Evolutionary conservation across 2,113 vertebrate species (phyloP).

Genomic region (Garra rufa): DNA sequence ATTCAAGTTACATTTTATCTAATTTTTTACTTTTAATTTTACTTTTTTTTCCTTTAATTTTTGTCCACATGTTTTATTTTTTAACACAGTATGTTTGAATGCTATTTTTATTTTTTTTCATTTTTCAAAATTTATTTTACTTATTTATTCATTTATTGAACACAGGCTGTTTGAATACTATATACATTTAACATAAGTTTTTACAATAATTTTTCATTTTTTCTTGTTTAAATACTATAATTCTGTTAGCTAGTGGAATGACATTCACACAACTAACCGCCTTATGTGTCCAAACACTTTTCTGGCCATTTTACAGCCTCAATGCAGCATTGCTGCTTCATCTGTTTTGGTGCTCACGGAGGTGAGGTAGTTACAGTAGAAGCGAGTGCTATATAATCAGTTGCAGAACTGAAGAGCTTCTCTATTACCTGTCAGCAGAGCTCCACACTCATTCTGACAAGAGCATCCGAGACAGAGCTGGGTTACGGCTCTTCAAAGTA

Average conservation of each 20-base stretch:
- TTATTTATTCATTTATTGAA: too few species aligned
- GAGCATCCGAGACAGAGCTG: constrained; percentile 27
- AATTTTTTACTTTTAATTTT: too few species aligned
- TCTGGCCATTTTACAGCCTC: background rate
- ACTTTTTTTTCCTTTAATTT: too few species aligned
- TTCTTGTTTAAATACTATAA: too few species aligned
- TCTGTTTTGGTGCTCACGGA: background rate
- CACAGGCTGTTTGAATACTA: too few species aligned
- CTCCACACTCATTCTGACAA: constrained; percentile 4
- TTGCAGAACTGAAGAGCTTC: constrained; percentile 58
- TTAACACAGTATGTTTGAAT: too few species aligned
- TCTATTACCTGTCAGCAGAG: constrained; percentile 50
- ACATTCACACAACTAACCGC: background rate
- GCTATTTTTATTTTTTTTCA: too few species aligned
- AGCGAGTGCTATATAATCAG: constrained; percentile 52
- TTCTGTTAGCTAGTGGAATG: background rate
- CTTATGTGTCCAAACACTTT: background rate
- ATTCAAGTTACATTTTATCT: too few species aligned
- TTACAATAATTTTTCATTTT: too few species aligned
- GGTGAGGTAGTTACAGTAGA: background rate
- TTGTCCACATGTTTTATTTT: too few species aligned
- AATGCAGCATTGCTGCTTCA: background rate
- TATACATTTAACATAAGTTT: too few species aligned
- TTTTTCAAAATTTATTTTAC: too few species aligned
- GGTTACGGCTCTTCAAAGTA: constrained; percentile 47